phyloP scores from a whole-genome alignment of 2,797 vertebrate species.

The Lepus townsendii region DNA sequence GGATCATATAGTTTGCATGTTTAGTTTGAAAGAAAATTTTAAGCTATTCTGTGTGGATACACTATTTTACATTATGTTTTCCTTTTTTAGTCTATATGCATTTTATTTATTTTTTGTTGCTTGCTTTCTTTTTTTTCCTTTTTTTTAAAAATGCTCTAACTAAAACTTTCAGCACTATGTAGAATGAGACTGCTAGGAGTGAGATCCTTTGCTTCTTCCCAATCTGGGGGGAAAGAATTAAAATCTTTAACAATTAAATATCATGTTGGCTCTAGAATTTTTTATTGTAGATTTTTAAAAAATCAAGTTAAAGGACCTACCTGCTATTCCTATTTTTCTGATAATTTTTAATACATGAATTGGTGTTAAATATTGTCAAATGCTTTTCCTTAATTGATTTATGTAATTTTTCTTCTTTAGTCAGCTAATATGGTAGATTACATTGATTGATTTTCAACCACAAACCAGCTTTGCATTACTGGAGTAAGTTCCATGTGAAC shows the following conservation, averaged over 20 bases:
- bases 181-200: background rate
- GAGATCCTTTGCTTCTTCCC: background rate
- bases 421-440: background rate
- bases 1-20: too few relatives aligned
- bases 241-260: background rate
- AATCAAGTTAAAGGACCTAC: background rate
- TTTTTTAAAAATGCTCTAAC: too few relatives aligned
- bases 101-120: background rate
- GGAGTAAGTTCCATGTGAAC: background rate
- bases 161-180: background rate
- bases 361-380: background rate
- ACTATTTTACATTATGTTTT: background rate
- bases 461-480: background rate
- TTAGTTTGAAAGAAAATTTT: background rate
- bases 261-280: background rate
- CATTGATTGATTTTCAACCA: background rate
- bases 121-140: too few relatives aligned
- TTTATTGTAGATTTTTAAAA: background rate
- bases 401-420: background rate
- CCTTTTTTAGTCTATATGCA: background rate
- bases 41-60: background rate
- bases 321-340: background rate
- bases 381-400: background rate
- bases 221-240: background rate
- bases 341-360: background rate